Conservation (phyloP, 2,888 invertebrate species). For the Synanthedon vespiformis region DNA sequence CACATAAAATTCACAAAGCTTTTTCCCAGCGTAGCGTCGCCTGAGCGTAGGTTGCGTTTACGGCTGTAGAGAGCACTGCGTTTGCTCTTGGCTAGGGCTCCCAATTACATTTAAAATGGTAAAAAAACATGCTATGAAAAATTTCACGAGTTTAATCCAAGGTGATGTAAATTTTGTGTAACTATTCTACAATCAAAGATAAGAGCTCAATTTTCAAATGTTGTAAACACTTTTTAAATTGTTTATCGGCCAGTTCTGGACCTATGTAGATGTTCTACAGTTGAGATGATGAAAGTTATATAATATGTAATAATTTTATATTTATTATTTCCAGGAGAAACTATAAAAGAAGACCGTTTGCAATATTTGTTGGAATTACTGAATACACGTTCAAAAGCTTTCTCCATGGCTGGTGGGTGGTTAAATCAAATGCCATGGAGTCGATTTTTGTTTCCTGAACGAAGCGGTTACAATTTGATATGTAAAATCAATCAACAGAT, state of each 20-base stretch:
- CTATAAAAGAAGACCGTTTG: slow-evolving; percentile 70
- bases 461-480: slow-evolving; percentile 72
- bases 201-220: not conserved
- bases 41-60: too few species aligned
- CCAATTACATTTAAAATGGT: too few species aligned
- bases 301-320: not conserved
- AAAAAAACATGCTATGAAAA: too few species aligned
- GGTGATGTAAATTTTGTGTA: too few species aligned
- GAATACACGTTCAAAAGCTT: slow-evolving; percentile 42
- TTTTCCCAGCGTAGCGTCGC: too few species aligned
- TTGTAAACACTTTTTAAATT: slow-evolving; percentile 4
- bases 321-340: slow-evolving; percentile 43
- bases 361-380: slow-evolving; percentile 35
- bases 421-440: slow-evolving; percentile 78
- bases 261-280: slow-evolving; percentile 8
- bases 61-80: too few species aligned
- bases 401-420: slow-evolving; percentile 76
- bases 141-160: too few species aligned
- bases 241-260: slow-evolving; percentile 30
- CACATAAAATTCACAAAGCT: too few species aligned
- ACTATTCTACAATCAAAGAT: too few species aligned
- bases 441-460: slow-evolving; percentile 72
- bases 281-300: not conserved
- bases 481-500: slow-evolving; percentile 61
- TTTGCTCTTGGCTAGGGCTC: too few species aligned